These are phyloP conservation scores for Ceriagrion tenellum DNA, from an alignment of 2,888 invertebrate species.

Conservation along the genomic window DNA sequence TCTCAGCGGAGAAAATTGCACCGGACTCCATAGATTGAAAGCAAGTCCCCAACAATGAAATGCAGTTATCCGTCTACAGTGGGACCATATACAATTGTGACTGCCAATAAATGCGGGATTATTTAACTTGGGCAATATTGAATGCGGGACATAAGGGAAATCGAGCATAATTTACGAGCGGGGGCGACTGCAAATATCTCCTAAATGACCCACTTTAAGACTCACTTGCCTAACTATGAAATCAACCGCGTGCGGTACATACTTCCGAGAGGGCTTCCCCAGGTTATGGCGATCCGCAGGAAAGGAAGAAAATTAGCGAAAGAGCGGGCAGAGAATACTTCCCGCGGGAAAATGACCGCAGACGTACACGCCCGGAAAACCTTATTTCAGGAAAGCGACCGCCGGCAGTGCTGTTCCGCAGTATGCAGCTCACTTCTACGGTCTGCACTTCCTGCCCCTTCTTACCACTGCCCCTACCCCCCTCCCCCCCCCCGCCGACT, in stretches of 20 bases:
- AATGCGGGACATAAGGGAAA: neutral
- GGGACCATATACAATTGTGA: neutral
- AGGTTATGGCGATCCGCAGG: neutral
- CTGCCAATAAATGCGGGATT: neutral
- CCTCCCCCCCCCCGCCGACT: neutral
- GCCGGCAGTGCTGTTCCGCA: neutral
- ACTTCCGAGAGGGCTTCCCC: neutral
- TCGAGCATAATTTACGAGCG: neutral
- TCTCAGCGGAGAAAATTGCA: neutral
- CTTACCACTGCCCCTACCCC: no score
- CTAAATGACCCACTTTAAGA: neutral
- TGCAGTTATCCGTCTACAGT: neutral
- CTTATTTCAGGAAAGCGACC: neutral
- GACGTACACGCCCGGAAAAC: neutral
- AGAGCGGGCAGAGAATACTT: neutral
- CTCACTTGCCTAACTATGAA: neutral
- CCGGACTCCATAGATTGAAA: neutral
- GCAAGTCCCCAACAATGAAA: neutral
- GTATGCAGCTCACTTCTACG: neutral
- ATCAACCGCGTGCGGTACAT: neutral
- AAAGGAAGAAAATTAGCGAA: neutral
- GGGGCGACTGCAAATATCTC: neutral
- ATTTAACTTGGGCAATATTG: neutral
- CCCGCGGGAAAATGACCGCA: conserved; percentile 9
- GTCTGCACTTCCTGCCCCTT: no score